Percentiles rank a stretch among this genome's conserved stretches.
phyloP scores from a whole-genome alignment of 2,113 vertebrate species.

The Ivindomyrus marchei region DNA sequence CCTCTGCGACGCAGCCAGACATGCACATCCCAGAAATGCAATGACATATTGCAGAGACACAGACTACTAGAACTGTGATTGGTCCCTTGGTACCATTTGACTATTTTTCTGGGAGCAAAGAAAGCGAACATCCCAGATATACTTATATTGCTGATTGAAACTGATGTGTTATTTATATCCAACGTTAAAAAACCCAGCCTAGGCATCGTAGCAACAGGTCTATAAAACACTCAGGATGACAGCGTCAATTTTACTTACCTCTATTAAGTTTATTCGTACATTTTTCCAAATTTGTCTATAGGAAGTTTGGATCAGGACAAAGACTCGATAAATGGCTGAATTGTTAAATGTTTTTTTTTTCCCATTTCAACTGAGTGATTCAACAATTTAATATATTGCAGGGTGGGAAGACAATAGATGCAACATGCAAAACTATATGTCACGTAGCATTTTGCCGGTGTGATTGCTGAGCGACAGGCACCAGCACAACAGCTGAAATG shows the following conservation, averaged over 20 bases:
- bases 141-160: not conserved
- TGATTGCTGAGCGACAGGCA: not conserved
- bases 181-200: not conserved
- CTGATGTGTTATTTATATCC: not conserved
- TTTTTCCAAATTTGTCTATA: not conserved
- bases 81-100: not conserved
- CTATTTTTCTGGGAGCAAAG: not conserved
- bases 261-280: not conserved
- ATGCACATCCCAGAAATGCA: not conserved
- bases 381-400: not conserved
- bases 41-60: not conserved
- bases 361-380: not conserved
- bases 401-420: not conserved
- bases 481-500: not conserved
- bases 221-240: not conserved
- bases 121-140: not conserved
- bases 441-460: not conserved
- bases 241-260: not conserved
- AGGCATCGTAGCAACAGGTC: not conserved
- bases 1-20: not conserved
- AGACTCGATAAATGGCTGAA: not conserved
- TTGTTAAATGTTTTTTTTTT: not conserved
- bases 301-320: not conserved
- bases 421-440: not conserved
- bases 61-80: not conserved